These are phyloP conservation scores for Leuciscus waleckii DNA, from an alignment of 2,797 vertebrate genomes.

Conservation along the genomic window DNA sequence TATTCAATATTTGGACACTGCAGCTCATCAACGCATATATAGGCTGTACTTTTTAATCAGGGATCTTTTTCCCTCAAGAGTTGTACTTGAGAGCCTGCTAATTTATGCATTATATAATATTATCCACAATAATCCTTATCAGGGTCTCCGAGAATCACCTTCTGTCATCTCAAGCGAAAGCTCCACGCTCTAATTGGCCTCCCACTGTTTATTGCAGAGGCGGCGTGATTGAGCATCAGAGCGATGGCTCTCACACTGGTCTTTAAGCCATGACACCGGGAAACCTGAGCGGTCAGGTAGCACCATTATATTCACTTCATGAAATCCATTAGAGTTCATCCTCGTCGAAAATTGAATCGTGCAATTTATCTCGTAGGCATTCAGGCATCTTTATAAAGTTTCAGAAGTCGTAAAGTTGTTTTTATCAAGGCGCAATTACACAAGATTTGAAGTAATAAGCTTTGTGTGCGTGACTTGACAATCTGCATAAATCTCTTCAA, in stretches of 20 bases:
- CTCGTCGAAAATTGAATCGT: constrained; percentile 11
- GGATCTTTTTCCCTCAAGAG: constrained; percentile 37
- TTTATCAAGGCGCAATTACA: constrained; percentile 9
- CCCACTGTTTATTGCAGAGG: constrained; percentile 68
- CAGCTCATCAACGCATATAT: constrained; percentile 25
- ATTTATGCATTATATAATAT: constrained; percentile 58
- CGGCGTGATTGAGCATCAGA: constrained; percentile 69
- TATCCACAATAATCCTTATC: constrained; percentile 62
- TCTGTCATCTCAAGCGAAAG: constrained; percentile 59
- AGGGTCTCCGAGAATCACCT: constrained; percentile 55
- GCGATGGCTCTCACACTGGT: constrained; percentile 61
- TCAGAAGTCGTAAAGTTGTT: constrained; percentile 24
- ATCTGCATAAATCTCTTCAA: constrained; percentile 46
- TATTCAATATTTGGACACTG: constrained; percentile 21
- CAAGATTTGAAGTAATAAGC: constrained; percentile 38
- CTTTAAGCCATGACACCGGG: constrained; percentile 52
- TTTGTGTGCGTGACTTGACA: constrained; percentile 29
- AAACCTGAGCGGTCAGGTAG: constrained; percentile 39
- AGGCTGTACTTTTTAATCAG: constrained; percentile 42
- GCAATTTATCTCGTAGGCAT: not conserved
- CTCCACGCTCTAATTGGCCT: constrained; percentile 69
- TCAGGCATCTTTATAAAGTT: constrained; percentile 14
- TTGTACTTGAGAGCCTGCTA: constrained; percentile 58
- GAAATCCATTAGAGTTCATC: constrained; percentile 36
- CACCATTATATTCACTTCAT: constrained; percentile 31